Evolutionary conservation across 2,888 invertebrate genomes (phyloP).

Genomic region (Catocala sponsa): DNA sequence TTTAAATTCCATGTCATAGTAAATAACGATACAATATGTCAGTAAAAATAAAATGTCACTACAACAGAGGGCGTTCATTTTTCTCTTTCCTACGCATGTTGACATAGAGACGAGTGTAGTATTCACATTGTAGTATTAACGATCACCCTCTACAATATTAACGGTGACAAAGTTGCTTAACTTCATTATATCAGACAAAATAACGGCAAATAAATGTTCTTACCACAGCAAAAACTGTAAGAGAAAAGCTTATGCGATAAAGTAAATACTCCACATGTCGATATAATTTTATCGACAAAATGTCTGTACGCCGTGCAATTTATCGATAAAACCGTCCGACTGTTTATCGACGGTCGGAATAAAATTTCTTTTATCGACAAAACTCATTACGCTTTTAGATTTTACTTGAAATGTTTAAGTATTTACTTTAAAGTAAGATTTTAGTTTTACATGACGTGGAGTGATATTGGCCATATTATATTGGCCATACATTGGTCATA

Average conservation of each 20-base stretch:
- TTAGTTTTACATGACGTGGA: background rate
- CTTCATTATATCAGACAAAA: too few species aligned
- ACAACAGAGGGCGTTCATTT: too few species aligned
- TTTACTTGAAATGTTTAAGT: constrained; percentile 7
- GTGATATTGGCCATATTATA: too few species aligned
- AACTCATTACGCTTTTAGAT: constrained; percentile 22
- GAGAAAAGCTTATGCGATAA: constrained; percentile 18
- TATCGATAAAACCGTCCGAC: constrained; percentile 18
- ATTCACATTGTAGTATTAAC: too few species aligned
- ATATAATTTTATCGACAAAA: constrained; percentile 27
- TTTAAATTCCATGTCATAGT: too few species aligned
- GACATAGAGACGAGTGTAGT: too few species aligned
- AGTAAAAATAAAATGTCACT: too few species aligned
- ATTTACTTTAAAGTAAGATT: constrained; percentile 5
- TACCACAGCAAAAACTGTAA: constrained; percentile 1
- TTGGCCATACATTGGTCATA: too few species aligned
- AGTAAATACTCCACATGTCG: constrained; percentile 12
- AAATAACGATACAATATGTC: too few species aligned
- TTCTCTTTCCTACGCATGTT: too few species aligned
- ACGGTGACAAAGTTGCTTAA: too few species aligned
- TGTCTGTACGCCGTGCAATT: constrained; percentile 16
- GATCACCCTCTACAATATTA: too few species aligned
- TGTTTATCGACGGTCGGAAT: constrained; percentile 18
- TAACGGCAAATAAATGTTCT: constrained; percentile 1
- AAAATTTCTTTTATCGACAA: constrained; percentile 17